Base-by-base conservation (phyloP, 1,140 invertebrate species). In the Trypoxylus dichotomus region DNA sequence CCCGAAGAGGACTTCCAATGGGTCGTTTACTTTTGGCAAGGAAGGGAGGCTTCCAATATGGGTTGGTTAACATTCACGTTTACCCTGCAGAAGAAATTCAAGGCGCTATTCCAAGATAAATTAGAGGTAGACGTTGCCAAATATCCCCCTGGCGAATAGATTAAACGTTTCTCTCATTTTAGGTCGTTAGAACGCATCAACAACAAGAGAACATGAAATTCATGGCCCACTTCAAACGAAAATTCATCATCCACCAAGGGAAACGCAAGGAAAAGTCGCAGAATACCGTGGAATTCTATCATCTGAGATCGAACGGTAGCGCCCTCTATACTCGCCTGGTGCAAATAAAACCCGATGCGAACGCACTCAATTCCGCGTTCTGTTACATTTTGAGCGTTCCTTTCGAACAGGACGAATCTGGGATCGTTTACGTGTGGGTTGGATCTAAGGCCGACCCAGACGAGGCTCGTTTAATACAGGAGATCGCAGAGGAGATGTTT, bases 21-120 rank as follows among this genome's bases (percentile, higher is more conserved):
- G 88, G 96, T 98, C 42, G 97, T 99, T 8, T 99, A 99, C 86
- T 99, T 99, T 87, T 99, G 98, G 98, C 98, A 99, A 89, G 97
- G 97, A 0, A 88, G 98, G 79, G 94, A 98, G 84, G 97, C 98
- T 2, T 94, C 94, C 63, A 99, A 99, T 87, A 99, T 99, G 97
- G 98, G 98, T 24, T 99, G 98, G 98, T 90, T 99, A 0, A 99
- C 97, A 8, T 99, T 99, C 87, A 99, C 98, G 0, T 99, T 99
- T 87, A 96, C 95, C 81, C 90, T 99, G 76, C 96, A 99, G 87
- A 97, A 98, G 85, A 99, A 98, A 87, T 99, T 99, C 88, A 98
- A 99, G 87, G 91, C 93, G 21, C 89, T 98, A 77, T 99, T 98
- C 86, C 63, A 94, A 96, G 95, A 97, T 83, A 96, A 98, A 83